Evolutionary conservation across 2,797 vertebrate genomes (phyloP).

Genomic region (Heliangelus exortis): DNA sequence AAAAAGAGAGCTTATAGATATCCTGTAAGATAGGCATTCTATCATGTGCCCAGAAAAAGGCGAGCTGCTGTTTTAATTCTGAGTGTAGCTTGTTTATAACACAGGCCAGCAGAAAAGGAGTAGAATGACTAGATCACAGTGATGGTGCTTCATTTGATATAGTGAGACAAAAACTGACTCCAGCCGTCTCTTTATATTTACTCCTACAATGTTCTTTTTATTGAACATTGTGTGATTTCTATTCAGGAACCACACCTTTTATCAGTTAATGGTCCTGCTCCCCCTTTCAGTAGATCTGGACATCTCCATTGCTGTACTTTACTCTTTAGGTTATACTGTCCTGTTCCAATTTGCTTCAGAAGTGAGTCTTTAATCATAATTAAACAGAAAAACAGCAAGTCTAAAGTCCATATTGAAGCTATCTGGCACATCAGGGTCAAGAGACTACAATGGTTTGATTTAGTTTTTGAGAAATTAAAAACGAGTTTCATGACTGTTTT

Average conservation of each 20-base stretch:
- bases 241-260: neutral
- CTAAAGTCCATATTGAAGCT: neutral
- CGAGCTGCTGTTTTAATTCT: neutral
- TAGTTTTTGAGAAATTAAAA: slow-evolving; percentile 24
- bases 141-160: neutral
- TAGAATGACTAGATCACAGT: neutral
- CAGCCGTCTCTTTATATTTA: neutral
- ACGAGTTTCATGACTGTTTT: neutral
- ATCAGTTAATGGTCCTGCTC: neutral
- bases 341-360: slow-evolving; percentile 9
- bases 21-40: neutral
- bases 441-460: neutral
- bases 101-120: neutral
- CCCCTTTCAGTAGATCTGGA: neutral
- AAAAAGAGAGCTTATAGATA: neutral
- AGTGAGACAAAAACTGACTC: neutral
- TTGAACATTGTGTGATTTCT: neutral
- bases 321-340: neutral
- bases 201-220: neutral
- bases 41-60: neutral
- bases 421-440: neutral
- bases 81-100: neutral
- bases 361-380: neutral
- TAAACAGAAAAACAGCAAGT: neutral
- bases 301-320: neutral